These are phyloP conservation scores for Dinoponera quadriceps DNA, from an alignment of 1,140 invertebrate species.

Conservation along the genomic window DNA sequence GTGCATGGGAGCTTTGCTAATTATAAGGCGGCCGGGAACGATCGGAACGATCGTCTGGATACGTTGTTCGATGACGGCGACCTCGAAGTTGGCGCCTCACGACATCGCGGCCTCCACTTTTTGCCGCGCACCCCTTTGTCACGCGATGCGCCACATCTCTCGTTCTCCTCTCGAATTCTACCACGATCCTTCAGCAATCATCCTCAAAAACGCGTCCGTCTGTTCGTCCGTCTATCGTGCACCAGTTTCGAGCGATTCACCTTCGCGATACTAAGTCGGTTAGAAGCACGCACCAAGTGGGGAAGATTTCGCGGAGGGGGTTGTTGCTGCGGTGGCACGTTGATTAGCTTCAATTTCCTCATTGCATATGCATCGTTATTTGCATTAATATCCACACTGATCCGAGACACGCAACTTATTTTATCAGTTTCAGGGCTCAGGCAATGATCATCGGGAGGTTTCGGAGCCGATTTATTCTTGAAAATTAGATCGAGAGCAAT, in stretches of 20 bases:
- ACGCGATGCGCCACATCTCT: conserved; percentile 23
- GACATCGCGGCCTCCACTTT: conserved; percentile 54
- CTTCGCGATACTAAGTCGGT: conserved; percentile 35
- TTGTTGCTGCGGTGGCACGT: neutral
- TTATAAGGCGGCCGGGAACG: conserved; percentile 30
- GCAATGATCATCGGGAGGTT: too few species aligned
- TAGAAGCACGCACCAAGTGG: neutral
- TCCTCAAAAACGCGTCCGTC: conserved; percentile 58
- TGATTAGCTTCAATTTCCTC: conserved; percentile 11
- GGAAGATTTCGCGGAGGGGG: neutral
- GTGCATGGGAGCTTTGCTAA: conserved; percentile 20
- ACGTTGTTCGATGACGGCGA: conserved; percentile 15
- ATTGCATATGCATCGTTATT: too few species aligned
- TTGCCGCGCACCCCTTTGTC: conserved; percentile 62
- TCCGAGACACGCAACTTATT: too few species aligned
- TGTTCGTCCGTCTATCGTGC: conserved; percentile 36
- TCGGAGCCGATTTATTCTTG: too few species aligned
- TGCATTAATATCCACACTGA: too few species aligned
- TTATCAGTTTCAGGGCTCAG: too few species aligned
- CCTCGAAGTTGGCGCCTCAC: conserved; percentile 24
- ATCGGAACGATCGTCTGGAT: conserved; percentile 31
- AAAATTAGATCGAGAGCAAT: too few species aligned
- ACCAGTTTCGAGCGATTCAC: conserved; percentile 49
- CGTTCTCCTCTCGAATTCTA: neutral
- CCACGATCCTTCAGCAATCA: conserved; percentile 6